These are phyloP conservation scores for Plecturocebus donacophilus DNA, from an alignment of 2,113 vertebrate species.

Conservation along the genomic window DNA sequence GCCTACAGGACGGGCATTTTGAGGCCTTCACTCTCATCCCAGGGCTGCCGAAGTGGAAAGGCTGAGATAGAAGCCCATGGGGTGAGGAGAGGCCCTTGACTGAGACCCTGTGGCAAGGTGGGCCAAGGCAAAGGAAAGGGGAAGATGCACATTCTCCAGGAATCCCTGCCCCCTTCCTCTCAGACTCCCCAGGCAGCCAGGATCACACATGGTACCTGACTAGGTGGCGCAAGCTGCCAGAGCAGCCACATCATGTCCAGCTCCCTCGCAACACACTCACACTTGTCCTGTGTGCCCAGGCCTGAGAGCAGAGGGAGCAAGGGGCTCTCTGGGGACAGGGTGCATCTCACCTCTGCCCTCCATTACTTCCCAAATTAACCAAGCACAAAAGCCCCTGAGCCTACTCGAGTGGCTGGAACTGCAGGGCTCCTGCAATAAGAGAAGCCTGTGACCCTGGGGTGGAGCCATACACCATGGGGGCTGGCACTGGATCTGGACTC, in stretches of 20 bases:
- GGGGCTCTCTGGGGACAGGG: background rate
- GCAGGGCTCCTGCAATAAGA: background rate
- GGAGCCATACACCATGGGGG: background rate
- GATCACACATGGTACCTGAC: background rate
- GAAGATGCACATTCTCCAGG: background rate
- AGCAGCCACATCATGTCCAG: background rate
- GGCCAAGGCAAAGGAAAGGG: background rate
- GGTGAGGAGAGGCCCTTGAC: conserved; percentile 84
- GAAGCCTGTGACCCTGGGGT: background rate
- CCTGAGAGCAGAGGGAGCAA: background rate
- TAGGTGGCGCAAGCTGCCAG: background rate
- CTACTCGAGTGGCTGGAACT: background rate
- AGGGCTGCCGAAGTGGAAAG: background rate
- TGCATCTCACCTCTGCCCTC: conserved; percentile 1
- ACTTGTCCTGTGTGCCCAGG: background rate
- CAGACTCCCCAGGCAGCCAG: background rate
- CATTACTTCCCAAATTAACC: background rate
- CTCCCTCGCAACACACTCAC: background rate
- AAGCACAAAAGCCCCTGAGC: background rate
- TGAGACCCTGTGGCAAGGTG: background rate
- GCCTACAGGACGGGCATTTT: background rate
- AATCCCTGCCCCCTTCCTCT: background rate
- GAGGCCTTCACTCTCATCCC: background rate
- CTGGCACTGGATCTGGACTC: background rate
- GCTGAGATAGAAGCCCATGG: background rate